Conservation (phyloP, 2,113 vertebrate species). For the Silurus meridionalis region DNA sequence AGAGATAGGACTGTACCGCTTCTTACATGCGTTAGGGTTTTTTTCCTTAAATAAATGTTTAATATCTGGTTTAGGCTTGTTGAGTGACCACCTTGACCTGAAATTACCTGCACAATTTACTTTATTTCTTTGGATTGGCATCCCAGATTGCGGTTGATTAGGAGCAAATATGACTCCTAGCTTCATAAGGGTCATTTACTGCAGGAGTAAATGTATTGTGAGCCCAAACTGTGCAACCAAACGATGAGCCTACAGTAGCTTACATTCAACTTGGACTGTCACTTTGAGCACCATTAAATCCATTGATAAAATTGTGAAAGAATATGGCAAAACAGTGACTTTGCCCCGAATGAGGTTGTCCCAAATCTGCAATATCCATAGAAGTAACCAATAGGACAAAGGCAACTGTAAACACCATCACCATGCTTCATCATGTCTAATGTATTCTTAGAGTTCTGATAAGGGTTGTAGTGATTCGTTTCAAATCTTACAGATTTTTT, state of each 20-base stretch:
- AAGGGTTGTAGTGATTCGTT: background rate
- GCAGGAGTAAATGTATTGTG: background rate
- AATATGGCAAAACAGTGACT: background rate
- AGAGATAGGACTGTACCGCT: slow-evolving; percentile 35
- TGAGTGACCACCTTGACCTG: background rate
- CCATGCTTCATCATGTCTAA: background rate
- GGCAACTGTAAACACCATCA: background rate
- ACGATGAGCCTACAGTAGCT: background rate
- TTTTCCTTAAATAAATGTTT: slow-evolving; percentile 30
- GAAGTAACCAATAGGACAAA: background rate
- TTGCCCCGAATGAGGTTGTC: background rate
- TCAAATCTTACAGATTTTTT: background rate
- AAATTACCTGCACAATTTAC: background rate
- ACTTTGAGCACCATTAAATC: background rate
- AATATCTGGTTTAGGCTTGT: slow-evolving; percentile 34
- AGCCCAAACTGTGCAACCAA: background rate
- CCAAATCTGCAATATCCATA: background rate
- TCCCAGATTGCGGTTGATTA: background rate
- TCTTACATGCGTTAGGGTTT: slow-evolving; percentile 8
- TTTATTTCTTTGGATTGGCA: background rate
- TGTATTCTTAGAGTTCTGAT: background rate
- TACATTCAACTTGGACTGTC: background rate
- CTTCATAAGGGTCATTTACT: background rate
- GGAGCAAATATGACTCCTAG: background rate
- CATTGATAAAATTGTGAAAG: background rate